Percentiles rank a stretch among this genome's conserved stretches.
Conservation (phyloP, 2,888 invertebrate species). For the Drosophila fulvimacula region DNA sequence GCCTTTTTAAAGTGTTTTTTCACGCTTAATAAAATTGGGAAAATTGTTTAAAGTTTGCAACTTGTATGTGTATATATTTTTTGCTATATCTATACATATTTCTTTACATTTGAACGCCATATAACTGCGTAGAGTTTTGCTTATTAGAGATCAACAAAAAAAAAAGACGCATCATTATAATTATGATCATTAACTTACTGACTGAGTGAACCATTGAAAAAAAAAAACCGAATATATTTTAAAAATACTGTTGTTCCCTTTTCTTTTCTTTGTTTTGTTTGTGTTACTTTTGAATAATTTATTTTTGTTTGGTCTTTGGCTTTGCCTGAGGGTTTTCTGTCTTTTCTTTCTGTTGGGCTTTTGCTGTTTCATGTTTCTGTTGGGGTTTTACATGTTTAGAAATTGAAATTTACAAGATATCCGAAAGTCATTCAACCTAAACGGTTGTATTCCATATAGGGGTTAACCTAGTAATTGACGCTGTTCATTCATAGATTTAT, state of each 20-base stretch:
- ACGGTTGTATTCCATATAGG: conserved; percentile 41
- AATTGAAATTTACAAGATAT: conserved; percentile 61
- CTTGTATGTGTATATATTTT: neutral
- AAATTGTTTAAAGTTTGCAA: conserved; percentile 10
- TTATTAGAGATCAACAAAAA: conserved; percentile 46
- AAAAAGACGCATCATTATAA: conserved; percentile 56
- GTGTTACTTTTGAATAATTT: conserved; percentile 42
- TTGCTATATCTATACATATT: neutral
- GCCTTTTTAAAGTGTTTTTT: conserved; percentile 33
- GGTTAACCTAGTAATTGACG: conserved; percentile 50
- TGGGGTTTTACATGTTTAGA: conserved; percentile 43
- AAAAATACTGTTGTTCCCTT: conserved; percentile 20
- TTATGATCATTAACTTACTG: conserved; percentile 76
- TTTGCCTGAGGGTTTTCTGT: conserved; percentile 31
- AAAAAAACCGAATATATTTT: conserved; percentile 14
- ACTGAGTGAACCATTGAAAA: conserved; percentile 58
- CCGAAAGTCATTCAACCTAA: conserved; percentile 71
- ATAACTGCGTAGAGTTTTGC: conserved; percentile 19
- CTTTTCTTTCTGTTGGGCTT: conserved; percentile 20
- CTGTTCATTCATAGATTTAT: conserved; percentile 28
- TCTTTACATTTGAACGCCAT: conserved; percentile 8
- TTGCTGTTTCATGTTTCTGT: conserved; percentile 11
- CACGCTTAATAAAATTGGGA: conserved; percentile 48
- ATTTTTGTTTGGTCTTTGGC: conserved; percentile 41
- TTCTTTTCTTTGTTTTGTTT: conserved; percentile 36